These are phyloP conservation scores for Xiphophorus maculatus DNA, from an alignment of 2,113 vertebrate genomes.

Conservation along the genomic window DNA sequence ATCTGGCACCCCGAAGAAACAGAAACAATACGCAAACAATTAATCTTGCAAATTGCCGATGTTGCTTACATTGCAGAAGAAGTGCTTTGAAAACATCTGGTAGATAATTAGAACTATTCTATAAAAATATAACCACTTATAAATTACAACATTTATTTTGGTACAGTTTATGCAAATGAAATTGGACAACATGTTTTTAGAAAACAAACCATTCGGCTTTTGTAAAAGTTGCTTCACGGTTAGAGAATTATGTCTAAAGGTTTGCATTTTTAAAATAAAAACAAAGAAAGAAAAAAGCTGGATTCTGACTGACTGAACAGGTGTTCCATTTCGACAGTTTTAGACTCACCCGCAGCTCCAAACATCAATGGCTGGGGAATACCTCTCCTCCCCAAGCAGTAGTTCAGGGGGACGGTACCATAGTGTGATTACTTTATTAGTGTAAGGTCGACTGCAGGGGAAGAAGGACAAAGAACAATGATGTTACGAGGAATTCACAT, in stretches of 20 bases:
- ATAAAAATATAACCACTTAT: neutral
- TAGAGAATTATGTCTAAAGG: neutral
- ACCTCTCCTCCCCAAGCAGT: constrained; percentile 95
- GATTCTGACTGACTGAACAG: neutral
- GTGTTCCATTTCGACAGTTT: neutral
- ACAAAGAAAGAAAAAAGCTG: neutral
- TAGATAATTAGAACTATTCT: neutral
- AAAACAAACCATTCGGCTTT: neutral
- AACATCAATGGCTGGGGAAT: constrained; percentile 97
- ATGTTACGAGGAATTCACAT: neutral
- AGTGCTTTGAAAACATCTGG: neutral
- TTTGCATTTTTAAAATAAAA: neutral
- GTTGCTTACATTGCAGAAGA: neutral
- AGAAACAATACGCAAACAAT: neutral
- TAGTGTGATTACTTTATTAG: constrained; percentile 98
- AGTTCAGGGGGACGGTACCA: constrained; percentile 98
- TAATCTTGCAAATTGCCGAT: neutral
- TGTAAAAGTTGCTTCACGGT: neutral
- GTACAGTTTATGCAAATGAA: neutral
- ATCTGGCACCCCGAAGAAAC: neutral
- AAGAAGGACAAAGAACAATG: neutral
- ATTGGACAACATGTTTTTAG: neutral
- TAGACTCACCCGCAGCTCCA: constrained; percentile 97
- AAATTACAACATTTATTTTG: neutral
- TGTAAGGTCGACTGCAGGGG: constrained; percentile 92